phyloP scores from a whole-genome alignment of 2,797 vertebrate genomes.

The Tragelaphus oryx region DNA sequence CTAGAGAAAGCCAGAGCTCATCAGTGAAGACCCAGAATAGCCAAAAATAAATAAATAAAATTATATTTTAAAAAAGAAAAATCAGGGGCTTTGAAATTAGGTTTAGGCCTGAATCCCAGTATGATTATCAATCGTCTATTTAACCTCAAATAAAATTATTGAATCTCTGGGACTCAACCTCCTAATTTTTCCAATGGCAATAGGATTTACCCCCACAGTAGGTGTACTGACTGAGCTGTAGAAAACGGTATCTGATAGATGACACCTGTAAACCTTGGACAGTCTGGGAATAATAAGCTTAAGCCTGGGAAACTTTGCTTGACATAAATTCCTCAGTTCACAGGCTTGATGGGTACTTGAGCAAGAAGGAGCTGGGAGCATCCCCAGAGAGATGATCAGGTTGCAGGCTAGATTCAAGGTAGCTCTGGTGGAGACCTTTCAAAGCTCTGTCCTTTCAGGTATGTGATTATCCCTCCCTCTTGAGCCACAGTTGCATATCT shows the following conservation, averaged over 20 bases:
- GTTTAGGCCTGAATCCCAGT: neutral
- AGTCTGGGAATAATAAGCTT: neutral
- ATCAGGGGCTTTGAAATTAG: neutral
- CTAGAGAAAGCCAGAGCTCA: neutral
- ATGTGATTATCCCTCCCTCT: neutral
- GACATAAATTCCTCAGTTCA: neutral
- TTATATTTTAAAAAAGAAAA: neutral
- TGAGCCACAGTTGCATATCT: neutral
- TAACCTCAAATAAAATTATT: neutral
- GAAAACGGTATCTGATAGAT: neutral
- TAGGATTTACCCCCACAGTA: neutral
- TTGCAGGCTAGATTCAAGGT: neutral
- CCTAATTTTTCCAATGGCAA: neutral
- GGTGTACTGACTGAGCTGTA: neutral
- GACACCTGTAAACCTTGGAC: neutral
- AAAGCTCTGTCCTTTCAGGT: neutral
- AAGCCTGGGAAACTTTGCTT: neutral
- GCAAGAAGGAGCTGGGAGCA: neutral
- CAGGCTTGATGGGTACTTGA: neutral
- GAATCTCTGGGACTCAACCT: neutral
- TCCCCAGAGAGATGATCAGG: neutral
- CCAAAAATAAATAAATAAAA: neutral
- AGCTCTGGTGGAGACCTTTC: neutral
- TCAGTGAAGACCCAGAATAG: neutral
- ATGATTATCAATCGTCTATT: neutral